Evolutionary conservation across 2,888 invertebrate species (phyloP), one percentile per base, ranked within the genome.

Genomic region (Yponomeuta sedellus): DNA sequence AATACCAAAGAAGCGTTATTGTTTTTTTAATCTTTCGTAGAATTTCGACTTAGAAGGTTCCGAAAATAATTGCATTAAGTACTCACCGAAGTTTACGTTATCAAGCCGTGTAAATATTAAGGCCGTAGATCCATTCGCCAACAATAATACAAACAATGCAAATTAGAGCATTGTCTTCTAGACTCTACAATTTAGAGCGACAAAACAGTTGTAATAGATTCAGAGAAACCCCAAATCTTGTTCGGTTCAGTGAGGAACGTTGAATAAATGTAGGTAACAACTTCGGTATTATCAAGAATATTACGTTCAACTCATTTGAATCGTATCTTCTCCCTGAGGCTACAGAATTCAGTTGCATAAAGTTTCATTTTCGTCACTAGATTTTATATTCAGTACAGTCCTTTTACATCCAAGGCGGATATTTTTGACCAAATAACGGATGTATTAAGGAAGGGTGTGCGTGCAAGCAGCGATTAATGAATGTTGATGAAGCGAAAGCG

Each of bases 291-390:
- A 87, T 85, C 85, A 82, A 79, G 81, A 81, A 82, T 83, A 88
- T 89, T 89, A 90, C 80, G 76, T 82, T 80, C 85, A 84, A 76
- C 80, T 83, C 86, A 83, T 85, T 86, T 80, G 85, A 86, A 87
- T 77, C 75, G 78, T 81, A 82, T 83, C 81, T 2, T 82, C 77
- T 76, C 34, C 75, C 74, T 74, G 74, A 52, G 16, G 77, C 69
- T 83, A 81, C 78, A 80, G 78, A 79, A 85, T 84, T 79, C 80
- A 80, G 79, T 77, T 81, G 83, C 81, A 79, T 72, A 69, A 70
- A 71, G 71, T 71, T 72, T 72, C 71, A 72, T 71, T 70, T 68
- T 70, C 71, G 64, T 70, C 66, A 66, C 64, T 1, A 34, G 34
- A 34, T 34, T 34, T 6, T 5, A 34, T 34, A 8, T 34, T 8